Percentiles rank a stretch among this genome's conserved stretches.
phyloP scores from a whole-genome alignment of 2,888 invertebrate genomes.

The Rhogogaster chlorosoma region DNA sequence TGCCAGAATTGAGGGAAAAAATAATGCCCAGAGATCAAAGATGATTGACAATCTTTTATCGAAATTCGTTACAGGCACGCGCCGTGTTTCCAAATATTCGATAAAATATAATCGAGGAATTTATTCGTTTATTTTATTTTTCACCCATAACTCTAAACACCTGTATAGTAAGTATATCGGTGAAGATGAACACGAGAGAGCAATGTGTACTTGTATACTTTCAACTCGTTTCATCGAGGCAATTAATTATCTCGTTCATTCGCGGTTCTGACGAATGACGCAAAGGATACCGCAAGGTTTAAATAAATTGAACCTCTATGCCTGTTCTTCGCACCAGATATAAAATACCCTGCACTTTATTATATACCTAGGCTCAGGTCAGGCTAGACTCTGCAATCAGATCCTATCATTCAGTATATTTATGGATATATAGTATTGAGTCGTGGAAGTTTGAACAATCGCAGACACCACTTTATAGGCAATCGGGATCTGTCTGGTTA shows the following conservation, averaged over 20 bases:
- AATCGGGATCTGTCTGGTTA: slow-evolving; percentile 39
- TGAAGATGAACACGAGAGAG: background rate
- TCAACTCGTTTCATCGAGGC: slow-evolving; percentile 32
- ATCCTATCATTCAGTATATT: background rate
- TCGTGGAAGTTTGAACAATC: background rate
- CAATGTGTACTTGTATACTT: background rate
- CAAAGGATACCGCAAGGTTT: slow-evolving; percentile 48
- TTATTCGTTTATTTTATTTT: background rate
- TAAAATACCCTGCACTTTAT: background rate
- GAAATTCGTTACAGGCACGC: too few species aligned
- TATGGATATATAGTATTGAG: background rate
- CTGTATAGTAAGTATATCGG: background rate
- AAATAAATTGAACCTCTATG: slow-evolving; percentile 38
- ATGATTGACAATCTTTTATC: background rate
- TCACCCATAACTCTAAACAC: background rate
- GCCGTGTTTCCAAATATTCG: background rate
- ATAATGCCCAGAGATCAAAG: background rate
- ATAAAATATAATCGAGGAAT: background rate
- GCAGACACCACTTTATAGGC: background rate
- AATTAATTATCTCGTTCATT: slow-evolving; percentile 37
- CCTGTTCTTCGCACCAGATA: slow-evolving; percentile 33
- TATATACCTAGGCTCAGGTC: background rate
- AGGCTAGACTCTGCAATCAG: background rate
- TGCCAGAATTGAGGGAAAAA: background rate
- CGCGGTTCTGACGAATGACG: slow-evolving; percentile 37